Evolutionary conservation across 2,113 vertebrate species (phyloP).

Genomic region (Amia ocellicauda): DNA sequence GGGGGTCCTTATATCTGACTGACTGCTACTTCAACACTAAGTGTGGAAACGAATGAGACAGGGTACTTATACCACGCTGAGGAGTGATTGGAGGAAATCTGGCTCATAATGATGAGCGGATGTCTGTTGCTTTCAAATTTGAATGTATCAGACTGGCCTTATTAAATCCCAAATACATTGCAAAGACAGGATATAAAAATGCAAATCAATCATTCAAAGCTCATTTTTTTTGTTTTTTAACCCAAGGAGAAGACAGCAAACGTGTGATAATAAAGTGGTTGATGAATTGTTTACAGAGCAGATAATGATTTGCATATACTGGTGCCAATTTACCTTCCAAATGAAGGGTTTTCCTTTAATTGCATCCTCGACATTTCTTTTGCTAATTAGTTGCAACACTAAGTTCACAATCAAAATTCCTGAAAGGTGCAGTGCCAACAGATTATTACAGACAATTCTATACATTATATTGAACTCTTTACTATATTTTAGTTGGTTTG

Average conservation of each 20-base stretch:
- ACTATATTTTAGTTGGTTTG: no score
- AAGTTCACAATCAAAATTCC: slow-evolving; percentile 11
- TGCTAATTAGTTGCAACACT: slow-evolving; percentile 9
- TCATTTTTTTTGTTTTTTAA: neutral
- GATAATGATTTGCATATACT: slow-evolving; percentile 38
- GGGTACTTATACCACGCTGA: slow-evolving; percentile 22
- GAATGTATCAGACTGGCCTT: slow-evolving; percentile 35
- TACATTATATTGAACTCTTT: no score
- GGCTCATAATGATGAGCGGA: neutral
- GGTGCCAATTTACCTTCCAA: slow-evolving; percentile 30
- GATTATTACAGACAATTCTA: neutral
- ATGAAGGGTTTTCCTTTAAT: slow-evolving; percentile 23
- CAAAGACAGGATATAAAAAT: slow-evolving; percentile 29
- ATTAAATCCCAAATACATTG: slow-evolving; percentile 32
- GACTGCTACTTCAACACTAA: slow-evolving; percentile 18
- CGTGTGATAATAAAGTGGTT: slow-evolving; percentile 25
- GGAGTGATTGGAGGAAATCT: neutral
- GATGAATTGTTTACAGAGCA: slow-evolving; percentile 37
- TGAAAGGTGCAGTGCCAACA: neutral
- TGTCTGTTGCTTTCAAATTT: slow-evolving; percentile 22
- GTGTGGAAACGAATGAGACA: slow-evolving; percentile 10
- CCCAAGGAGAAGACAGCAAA: slow-evolving; percentile 26
- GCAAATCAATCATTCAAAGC: slow-evolving; percentile 1
- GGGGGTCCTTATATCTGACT: slow-evolving; percentile 5
- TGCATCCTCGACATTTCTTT: slow-evolving; percentile 21